A percentile compares a stretch with the other conserved stretches of the same genome.
phyloP scores from a whole-genome alignment of 2,888 invertebrate genomes.

The Malthinus flaveolus region DNA sequence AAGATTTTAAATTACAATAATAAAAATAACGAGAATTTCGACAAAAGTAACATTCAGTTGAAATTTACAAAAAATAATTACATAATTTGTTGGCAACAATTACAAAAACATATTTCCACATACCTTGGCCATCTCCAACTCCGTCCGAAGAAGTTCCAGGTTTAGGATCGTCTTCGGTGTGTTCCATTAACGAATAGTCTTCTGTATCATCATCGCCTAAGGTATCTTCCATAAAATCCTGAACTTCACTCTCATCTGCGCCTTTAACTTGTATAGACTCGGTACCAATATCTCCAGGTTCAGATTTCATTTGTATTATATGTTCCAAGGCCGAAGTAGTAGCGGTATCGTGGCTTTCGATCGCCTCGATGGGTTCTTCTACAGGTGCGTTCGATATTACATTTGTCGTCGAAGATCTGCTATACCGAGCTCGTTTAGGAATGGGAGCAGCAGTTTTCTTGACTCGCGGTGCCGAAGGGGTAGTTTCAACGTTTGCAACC shows the following conservation, averaged over 20 bases:
- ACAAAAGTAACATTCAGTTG: background rate
- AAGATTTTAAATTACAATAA: too few relatives aligned
- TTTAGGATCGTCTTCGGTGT: constrained; percentile 49
- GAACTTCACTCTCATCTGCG: constrained; percentile 43
- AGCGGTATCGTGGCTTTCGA: background rate
- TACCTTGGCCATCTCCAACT: constrained; percentile 53
- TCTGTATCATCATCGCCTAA: constrained; percentile 46
- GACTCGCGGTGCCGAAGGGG: background rate
- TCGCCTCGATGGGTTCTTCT: constrained; percentile 6
- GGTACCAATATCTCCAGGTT: constrained; percentile 47
- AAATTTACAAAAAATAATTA: constrained; percentile 15
- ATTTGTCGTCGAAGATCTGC: background rate
- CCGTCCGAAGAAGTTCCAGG: constrained; percentile 51
- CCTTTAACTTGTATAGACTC: constrained; percentile 36
- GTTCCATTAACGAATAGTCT: constrained; percentile 51
- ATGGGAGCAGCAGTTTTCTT: constrained; percentile 30
- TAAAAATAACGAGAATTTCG: background rate
- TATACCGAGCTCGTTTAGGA: constrained; percentile 27
- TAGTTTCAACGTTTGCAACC: background rate
- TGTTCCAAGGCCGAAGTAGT: constrained; percentile 27
- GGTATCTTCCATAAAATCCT: constrained; percentile 48
- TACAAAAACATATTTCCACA: constrained; percentile 37
- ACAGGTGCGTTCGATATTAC: background rate
- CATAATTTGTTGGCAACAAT: constrained; percentile 19
- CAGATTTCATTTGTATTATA: constrained; percentile 50